Conservation (phyloP, 2,797 vertebrate genomes). For the Rhadinocentrus ornatus region DNA sequence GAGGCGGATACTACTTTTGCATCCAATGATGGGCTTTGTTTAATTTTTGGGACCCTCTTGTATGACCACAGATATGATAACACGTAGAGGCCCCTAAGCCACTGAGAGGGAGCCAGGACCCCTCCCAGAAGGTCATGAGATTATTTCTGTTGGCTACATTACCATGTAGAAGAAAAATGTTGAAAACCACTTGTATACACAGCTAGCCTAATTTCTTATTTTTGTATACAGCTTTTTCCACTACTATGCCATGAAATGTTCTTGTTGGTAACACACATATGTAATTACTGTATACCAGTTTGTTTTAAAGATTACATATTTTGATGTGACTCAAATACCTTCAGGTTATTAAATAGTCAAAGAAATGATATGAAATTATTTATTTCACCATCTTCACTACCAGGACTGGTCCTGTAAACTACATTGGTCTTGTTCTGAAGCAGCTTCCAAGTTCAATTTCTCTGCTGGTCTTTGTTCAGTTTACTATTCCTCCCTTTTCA, state of each 20-base stretch:
- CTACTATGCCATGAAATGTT: neutral
- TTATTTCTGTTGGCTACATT: neutral
- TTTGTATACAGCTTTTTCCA: neutral
- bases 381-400: too few species aligned
- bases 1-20: neutral
- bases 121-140: neutral
- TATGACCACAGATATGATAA: neutral
- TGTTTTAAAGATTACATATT: neutral
- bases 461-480: slow-evolving; percentile 14
- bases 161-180: neutral
- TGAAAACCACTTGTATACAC: neutral
- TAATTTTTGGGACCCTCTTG: neutral
- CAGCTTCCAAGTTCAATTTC: slow-evolving; percentile 4
- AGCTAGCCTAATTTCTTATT: too few species aligned
- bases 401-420: neutral
- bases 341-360: too few species aligned
- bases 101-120: too few species aligned
- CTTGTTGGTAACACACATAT: neutral
- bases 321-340: neutral
- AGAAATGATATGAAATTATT: too few species aligned
- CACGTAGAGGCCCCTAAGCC: too few species aligned
- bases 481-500: slow-evolving; percentile 56
- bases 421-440: neutral
- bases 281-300: neutral
- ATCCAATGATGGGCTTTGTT: neutral